A percentile compares a stretch with the other conserved stretches of the same genome.
Conservation (phyloP, 2,797 vertebrate genomes). For the Saxicola maurus region DNA sequence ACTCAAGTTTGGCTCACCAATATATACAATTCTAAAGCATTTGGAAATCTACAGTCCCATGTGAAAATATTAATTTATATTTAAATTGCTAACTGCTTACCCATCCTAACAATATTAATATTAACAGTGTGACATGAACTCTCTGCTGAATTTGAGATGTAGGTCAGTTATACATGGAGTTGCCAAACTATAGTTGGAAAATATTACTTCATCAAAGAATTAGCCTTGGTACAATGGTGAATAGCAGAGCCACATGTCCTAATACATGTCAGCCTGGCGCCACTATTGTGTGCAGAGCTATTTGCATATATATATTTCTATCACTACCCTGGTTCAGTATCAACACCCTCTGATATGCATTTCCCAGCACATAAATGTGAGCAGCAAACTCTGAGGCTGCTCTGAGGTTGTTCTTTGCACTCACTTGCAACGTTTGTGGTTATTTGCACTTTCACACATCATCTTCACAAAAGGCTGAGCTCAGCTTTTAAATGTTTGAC, state of each 20-base stretch:
- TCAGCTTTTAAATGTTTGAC: neutral
- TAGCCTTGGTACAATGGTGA: conserved; percentile 23
- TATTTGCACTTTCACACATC: neutral
- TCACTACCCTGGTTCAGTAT: conserved; percentile 18
- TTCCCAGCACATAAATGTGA: neutral
- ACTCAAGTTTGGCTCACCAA: conserved; percentile 16
- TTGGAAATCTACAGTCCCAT: conserved; percentile 36
- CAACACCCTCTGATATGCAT: neutral
- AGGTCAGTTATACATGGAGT: conserved; percentile 14
- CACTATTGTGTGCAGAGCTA: conserved; percentile 41
- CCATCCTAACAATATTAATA: conserved; percentile 55
- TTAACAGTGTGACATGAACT: conserved; percentile 48
- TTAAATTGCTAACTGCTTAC: conserved; percentile 55
- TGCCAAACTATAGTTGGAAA: conserved; percentile 59
- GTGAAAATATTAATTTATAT: conserved; percentile 54
- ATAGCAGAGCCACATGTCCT: conserved; percentile 45
- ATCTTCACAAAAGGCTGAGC: neutral
- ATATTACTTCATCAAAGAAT: conserved; percentile 65
- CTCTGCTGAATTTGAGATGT: conserved; percentile 48
- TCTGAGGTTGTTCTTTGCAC: conserved; percentile 19
- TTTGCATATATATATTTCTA: conserved; percentile 28
- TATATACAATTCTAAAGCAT: conserved; percentile 19
- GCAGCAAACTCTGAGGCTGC: neutral
- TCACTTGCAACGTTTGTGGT: neutral
- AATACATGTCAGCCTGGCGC: conserved; percentile 43